phyloP scores from a whole-genome alignment of 2,888 invertebrate species.

The Acronicta leporina region DNA sequence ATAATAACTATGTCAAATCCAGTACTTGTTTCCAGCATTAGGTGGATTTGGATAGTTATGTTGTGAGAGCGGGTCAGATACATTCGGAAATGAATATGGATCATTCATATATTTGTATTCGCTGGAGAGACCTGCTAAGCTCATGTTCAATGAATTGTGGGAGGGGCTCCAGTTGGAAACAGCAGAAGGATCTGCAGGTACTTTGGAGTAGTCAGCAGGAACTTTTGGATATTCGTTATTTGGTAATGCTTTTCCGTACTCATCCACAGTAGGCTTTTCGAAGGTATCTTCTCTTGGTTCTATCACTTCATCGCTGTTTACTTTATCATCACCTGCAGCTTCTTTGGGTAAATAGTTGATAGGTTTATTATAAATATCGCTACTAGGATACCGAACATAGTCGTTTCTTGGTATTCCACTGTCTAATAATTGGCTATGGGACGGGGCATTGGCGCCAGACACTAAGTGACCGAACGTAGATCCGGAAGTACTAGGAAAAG shows the following conservation, averaged over 20 bases:
- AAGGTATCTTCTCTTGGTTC: conserved; percentile 82
- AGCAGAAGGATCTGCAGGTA: conserved; percentile 83
- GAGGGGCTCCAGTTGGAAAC: conserved; percentile 88
- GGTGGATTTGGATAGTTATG: conserved; percentile 84
- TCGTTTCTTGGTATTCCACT: conserved; percentile 84
- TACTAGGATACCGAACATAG: conserved; percentile 80
- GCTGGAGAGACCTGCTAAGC: conserved; percentile 81
- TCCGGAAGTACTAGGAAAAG: conserved; percentile 85
- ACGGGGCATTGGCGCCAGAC: conserved; percentile 82
- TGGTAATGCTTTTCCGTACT: conserved; percentile 82
- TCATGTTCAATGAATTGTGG: conserved; percentile 85
- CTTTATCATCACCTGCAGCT: conserved; percentile 78
- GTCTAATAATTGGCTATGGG: conserved; percentile 86
- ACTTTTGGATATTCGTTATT: conserved; percentile 89
- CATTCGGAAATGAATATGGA: conserved; percentile 84
- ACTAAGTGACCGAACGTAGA: conserved; percentile 85
- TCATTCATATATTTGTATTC: conserved; percentile 88
- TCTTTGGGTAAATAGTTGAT: conserved; percentile 85
- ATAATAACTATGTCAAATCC: conserved; percentile 78
- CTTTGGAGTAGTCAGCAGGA: conserved; percentile 86
- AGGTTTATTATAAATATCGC: conserved; percentile 82
- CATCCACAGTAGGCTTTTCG: conserved; percentile 76
- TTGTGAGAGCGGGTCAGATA: conserved; percentile 81
- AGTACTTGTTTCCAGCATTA: conserved; percentile 83
- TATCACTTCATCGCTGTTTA: conserved; percentile 77